Base-by-base conservation (phyloP, 2,797 vertebrate species). In the Pagetopsis macropterus region DNA sequence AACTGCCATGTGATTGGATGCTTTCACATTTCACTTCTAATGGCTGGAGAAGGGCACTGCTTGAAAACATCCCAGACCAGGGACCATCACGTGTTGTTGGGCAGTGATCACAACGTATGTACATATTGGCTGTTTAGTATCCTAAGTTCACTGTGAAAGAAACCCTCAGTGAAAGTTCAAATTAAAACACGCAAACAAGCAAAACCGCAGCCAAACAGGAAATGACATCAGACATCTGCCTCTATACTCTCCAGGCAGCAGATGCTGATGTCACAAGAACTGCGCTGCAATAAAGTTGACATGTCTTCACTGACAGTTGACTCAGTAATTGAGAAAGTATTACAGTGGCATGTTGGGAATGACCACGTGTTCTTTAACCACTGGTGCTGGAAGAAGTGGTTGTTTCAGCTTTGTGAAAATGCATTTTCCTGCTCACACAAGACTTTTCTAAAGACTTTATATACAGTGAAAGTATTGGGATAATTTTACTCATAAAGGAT, bases 1-100 rank as follows among this genome's bases (percentile, higher is more conserved):
- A 82, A 66, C 23, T 9, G 41, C 55, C 37, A 27, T 65, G 72
- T 84, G 71, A 86, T 69, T 71, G 49, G 50, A 37, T 85, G 54
- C 21, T 21, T 21, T 21, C 21, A 21, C 21, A 21, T 21, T 21
- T 21, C 21, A 21, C 21, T 21, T 21, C 21, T 58, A 48, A 57
- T 37, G 14, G 49, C 59, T 50, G 15, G 69, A 41, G 3, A 67
- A 27, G 33, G 11, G 16, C 58, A 46, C 37, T 33, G 5, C 8
- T 49, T 16, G 15, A 0, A 1, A 41, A 16, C 2, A 9, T 60
- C 16, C 27, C 23, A 43, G 57, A 27, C 60, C 16, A 2, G 17
- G 19, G n/a, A 67, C 13, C 13, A 46, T 33, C n/a, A 37, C 33
- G 16, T 52, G 17, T 16, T 46, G 27, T 55, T 44, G 49, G 10